Percentiles rank a stretch among this genome's conserved stretches.
Conservation (phyloP, 2,113 vertebrate species). For the Chamaetylas fuelleborni region DNA sequence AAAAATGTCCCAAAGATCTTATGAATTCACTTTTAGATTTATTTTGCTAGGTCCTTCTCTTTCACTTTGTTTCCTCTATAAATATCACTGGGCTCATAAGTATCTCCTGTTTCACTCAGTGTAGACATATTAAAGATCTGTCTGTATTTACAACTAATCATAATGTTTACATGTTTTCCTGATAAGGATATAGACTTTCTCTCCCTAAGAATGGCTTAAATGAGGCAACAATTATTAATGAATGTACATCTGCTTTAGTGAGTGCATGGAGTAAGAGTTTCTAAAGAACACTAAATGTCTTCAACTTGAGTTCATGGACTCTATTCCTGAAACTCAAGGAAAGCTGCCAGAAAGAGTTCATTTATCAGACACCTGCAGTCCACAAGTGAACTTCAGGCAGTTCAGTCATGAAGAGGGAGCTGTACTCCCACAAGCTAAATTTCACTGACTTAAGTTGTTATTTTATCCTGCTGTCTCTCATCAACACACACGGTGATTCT, state of each 20-base stretch:
- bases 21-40: background rate
- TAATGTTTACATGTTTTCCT: constrained; percentile 63
- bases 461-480: background rate
- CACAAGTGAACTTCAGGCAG: constrained; percentile 22
- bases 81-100: background rate
- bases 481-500: background rate
- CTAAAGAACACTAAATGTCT: constrained; percentile 51
- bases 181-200: constrained; percentile 51
- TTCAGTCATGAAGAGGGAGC: constrained; percentile 4
- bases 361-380: constrained; percentile 58
- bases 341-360: constrained; percentile 50
- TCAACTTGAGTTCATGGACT: constrained; percentile 44
- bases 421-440: constrained; percentile 2
- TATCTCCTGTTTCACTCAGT: constrained; percentile 46
- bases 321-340: constrained; percentile 25
- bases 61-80: constrained; percentile 14
- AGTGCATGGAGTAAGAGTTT: constrained; percentile 2
- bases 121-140: constrained; percentile 54
- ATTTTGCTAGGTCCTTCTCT: background rate
- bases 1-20: background rate
- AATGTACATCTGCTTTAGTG: constrained; percentile 63
- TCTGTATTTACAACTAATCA: constrained; percentile 64
- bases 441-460: background rate
- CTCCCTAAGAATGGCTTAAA: constrained; percentile 53
- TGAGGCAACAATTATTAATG: constrained; percentile 73